Conservation (phyloP, 1,140 invertebrate species). For the Druon quercuslanigerum region DNA sequence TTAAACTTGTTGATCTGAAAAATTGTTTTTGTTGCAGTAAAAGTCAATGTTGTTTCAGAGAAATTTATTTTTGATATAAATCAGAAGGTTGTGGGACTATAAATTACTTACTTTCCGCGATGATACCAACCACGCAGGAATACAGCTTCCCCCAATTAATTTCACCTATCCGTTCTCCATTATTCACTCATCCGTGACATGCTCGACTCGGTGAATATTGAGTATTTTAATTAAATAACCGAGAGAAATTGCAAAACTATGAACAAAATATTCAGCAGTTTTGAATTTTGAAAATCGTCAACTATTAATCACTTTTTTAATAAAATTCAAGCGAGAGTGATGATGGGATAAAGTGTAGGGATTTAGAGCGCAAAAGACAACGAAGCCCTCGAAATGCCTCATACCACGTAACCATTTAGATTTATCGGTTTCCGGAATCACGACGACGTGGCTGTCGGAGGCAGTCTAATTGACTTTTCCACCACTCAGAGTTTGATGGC, state of each 20-base stretch:
- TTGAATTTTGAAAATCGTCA: too few species aligned
- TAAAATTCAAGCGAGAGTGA: too few species aligned
- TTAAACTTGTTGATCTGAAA: not conserved
- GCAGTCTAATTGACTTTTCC: conserved; percentile 62
- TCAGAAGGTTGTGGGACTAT: conserved; percentile 4
- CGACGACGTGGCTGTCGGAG: conserved; percentile 59
- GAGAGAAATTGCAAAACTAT: not conserved
- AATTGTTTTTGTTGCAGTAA: not conserved
- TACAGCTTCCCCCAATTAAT: conserved; percentile 22
- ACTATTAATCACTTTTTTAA: too few species aligned
- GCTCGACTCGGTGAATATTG: conserved; percentile 21
- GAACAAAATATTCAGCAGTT: not conserved
- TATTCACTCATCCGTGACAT: conserved; percentile 23
- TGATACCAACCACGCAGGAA: conserved; percentile 10
- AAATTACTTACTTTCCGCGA: conserved; percentile 26
- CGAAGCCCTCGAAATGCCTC: conserved; percentile 6
- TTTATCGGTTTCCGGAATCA: conserved; percentile 62
- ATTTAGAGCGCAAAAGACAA: conserved; percentile 17
- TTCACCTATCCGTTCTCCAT: conserved; percentile 29
- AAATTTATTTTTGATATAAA: conserved; percentile 4
- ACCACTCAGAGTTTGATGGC: conserved; percentile 56
- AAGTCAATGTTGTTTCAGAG: not conserved
- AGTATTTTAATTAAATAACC: conserved; percentile 26
- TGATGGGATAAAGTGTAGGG: not conserved
- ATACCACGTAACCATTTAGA: conserved; percentile 40